These are phyloP conservation scores for Anniella stebbinsi DNA, from an alignment of 2,797 vertebrate species.

Conservation along the genomic window DNA sequence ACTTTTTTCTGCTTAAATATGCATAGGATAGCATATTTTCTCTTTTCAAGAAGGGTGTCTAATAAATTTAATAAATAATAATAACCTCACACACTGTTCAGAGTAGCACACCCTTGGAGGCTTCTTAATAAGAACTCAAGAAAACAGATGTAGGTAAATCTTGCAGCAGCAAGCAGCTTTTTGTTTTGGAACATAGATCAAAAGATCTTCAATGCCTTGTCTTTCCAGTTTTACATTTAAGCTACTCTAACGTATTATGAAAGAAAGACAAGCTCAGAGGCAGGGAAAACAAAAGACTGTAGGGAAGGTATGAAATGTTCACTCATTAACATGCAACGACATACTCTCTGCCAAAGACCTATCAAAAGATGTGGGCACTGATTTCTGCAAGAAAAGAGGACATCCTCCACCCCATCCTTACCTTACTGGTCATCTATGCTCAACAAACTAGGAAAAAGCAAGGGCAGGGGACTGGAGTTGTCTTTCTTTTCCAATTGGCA, in stretches of 20 bases:
- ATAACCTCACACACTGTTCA: background rate
- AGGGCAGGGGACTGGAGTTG: no score
- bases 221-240: background rate
- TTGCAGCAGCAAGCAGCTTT: background rate
- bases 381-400: background rate
- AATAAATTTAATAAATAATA: no score
- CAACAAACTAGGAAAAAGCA: background rate
- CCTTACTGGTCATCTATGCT: background rate
- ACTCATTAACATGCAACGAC: background rate
- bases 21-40: no score
- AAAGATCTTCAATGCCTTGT: background rate
- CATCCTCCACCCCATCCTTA: background rate
- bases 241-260: background rate
- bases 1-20: no score
- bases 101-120: conserved; percentile 15
- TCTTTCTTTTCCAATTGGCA: background rate
- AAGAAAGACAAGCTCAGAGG: background rate
- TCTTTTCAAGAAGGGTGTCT: no score
- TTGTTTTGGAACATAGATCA: background rate
- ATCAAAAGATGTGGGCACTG: background rate
- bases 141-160: background rate
- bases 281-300: background rate
- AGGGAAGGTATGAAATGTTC: background rate
- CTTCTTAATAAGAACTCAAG: background rate
- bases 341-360: background rate